Base-by-base conservation (phyloP, 2,888 invertebrate species). In the Cerastis leucographa region DNA sequence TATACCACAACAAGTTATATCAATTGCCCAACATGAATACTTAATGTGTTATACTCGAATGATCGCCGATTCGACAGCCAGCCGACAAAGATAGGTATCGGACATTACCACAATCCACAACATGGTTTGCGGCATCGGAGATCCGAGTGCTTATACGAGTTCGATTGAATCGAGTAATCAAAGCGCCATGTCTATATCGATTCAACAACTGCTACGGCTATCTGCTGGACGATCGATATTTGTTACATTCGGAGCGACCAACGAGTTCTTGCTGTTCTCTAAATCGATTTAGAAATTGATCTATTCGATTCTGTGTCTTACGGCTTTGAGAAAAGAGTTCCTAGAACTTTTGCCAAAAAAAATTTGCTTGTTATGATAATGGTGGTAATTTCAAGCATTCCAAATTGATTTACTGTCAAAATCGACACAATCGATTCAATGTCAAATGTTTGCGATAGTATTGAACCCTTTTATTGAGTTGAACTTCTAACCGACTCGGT, bases 91-190 rank as follows among this genome's bases (percentile, higher is more conserved):
- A 96, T 96, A 94, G 92, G 94, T 94, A 95, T 95, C 95, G 91
- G 89, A 93, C 94, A 93, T 95, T 94, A 94, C 94, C 93, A 92
- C 93, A 91, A 92, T 92, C 91, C 92, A 91, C 92, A 92, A 94
- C 93, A 93, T 89, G 91, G 90, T 89, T 90, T 89, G 90, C 89
- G 90, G 90, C 90, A 89, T 90, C 88, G 87, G 85, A 90, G 90
- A 89, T 87, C 89, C 89, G 85, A 90, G 92, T 89, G 91, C 92
- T 90, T 91, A 93, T 93, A 93, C 93, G 91, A 94, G 92, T 93
- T 91, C 93, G 94, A 95, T 94, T 94, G 94, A 95, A 96, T 95
- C 96, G 93, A 94, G 93, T 94, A 96, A 96, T 96, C 96, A 96
- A 95, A 95, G 94, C 94, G 91, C 94, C 95, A 94, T 95, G 96